Percentiles rank a stretch among this genome's conserved stretches.
phyloP scores from a whole-genome alignment of 2,797 vertebrate genomes.

The Hyperoplus lanceolatus region DNA sequence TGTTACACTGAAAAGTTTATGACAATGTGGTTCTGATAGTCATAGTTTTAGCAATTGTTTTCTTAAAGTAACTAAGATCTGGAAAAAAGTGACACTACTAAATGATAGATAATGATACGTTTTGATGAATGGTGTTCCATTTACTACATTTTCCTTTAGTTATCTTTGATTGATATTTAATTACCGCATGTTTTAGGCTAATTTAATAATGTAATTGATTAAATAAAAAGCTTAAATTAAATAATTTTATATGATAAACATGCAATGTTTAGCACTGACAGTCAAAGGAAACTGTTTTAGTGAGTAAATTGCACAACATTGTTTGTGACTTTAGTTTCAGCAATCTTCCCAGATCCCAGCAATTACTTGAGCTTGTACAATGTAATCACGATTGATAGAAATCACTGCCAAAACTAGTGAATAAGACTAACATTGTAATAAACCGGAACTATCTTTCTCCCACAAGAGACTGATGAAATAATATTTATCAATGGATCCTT shows the following conservation, averaged over 20 bases:
- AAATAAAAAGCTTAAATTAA: neutral
- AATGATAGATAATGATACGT: neutral
- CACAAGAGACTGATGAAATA: neutral
- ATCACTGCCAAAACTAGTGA: conserved; percentile 20
- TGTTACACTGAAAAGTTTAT: neutral
- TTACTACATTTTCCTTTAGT: neutral
- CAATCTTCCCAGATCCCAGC: neutral
- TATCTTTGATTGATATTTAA: neutral
- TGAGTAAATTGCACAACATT: neutral
- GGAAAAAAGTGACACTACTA: neutral
- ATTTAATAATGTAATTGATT: neutral
- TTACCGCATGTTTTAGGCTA: neutral
- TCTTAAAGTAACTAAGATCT: neutral
- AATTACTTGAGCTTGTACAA: neutral
- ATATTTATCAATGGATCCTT: neutral
- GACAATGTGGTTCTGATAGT: neutral
- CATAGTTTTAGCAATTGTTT: neutral
- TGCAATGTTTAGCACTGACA: neutral
- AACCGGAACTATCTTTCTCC: neutral
- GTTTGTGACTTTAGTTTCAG: neutral
- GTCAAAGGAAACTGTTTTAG: neutral
- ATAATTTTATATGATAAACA: neutral
- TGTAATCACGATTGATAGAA: neutral
- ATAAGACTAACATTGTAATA: neutral
- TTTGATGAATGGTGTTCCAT: neutral